phyloP scores from a whole-genome alignment of 2,113 vertebrate species.

The Sula dactylatra region DNA sequence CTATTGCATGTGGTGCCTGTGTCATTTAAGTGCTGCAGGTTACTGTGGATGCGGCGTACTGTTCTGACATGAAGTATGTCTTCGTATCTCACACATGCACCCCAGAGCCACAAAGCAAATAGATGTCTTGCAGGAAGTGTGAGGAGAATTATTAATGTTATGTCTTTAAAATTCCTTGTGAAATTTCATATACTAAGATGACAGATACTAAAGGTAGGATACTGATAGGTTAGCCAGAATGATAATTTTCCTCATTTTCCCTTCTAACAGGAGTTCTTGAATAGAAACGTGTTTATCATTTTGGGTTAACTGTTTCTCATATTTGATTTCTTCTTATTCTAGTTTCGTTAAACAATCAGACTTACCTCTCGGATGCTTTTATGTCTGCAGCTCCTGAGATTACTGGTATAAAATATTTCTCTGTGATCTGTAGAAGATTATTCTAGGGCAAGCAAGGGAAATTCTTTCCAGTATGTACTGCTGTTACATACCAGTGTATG shows the following conservation, averaged over 20 bases:
- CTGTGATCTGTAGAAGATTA: neutral
- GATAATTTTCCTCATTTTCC: neutral
- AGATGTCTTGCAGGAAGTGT: neutral
- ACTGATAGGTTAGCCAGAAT: neutral
- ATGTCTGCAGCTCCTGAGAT: neutral
- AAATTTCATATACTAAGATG: neutral
- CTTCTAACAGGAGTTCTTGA: neutral
- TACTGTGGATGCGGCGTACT: neutral
- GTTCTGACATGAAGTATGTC: neutral
- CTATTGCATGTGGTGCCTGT: neutral
- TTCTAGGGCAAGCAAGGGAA: neutral
- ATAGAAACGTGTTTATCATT: neutral
- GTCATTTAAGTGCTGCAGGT: neutral
- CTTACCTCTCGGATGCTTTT: neutral
- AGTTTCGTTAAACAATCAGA: neutral
- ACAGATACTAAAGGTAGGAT: constrained; percentile 24
- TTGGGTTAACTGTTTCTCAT: neutral
- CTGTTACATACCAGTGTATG: neutral
- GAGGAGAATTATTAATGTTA: neutral
- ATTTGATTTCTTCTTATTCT: neutral
- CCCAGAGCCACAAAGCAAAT: neutral
- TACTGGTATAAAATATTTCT: neutral
- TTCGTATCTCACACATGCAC: neutral
- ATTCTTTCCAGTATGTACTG: neutral
- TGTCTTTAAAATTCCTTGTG: neutral